Evolutionary conservation across 1,140 invertebrate genomes (phyloP).

Genomic region (Drosophila watanabei): DNA sequence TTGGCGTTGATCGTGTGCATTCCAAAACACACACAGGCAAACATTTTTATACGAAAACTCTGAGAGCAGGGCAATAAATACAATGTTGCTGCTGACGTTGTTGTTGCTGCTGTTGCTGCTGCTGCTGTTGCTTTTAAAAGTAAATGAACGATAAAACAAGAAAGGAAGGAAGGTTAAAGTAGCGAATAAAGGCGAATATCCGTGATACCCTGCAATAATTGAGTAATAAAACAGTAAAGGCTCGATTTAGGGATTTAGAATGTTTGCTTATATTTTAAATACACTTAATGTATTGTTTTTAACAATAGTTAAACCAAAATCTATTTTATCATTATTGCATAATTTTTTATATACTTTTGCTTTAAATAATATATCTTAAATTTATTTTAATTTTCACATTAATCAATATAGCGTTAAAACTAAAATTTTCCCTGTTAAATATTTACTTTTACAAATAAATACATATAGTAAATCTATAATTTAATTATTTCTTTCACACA

Average conservation of each 20-base stretch:
- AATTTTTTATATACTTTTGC: too few species aligned
- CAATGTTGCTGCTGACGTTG: slow-evolving; percentile 34
- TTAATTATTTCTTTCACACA: neutral
- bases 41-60: slow-evolving; percentile 21
- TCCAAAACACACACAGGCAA: slow-evolving; percentile 65
- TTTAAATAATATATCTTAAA: too few species aligned
- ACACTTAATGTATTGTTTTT: too few species aligned
- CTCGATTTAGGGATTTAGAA: neutral
- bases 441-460: neutral
- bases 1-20: slow-evolving; percentile 73
- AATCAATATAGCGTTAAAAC: neutral
- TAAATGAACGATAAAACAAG: slow-evolving; percentile 80
- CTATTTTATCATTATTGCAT: too few species aligned
- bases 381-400: too few species aligned
- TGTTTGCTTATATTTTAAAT: neutral
- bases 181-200: slow-evolving; percentile 2
- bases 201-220: slow-evolving; percentile 17
- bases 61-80: slow-evolving; percentile 77
- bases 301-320: too few species aligned
- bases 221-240: neutral
- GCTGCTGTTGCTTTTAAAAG: slow-evolving; percentile 71
- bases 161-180: slow-evolving; percentile 55
- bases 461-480: neutral
- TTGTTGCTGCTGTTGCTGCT: slow-evolving; percentile 40
- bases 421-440: neutral